Percentiles rank a stretch among this genome's conserved stretches.
These are phyloP conservation scores for Stenodera caucasica DNA, from an alignment of 2,888 invertebrate genomes.

Conservation along the genomic window DNA sequence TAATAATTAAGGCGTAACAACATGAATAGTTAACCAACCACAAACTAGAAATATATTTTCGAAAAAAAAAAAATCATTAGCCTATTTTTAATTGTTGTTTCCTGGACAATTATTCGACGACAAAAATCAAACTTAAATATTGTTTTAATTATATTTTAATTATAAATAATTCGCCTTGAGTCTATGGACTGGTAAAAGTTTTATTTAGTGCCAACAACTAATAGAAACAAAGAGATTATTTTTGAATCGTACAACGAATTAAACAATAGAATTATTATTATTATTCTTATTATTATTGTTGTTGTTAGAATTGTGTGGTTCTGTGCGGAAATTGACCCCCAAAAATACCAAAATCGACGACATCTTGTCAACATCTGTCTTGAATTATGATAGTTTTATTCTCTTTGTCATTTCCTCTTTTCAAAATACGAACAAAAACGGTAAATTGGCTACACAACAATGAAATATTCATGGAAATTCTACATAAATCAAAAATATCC, in stretches of 20 bases:
- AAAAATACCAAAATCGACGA: not conserved
- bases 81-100: not conserved
- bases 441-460: not conserved
- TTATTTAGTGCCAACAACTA: not conserved
- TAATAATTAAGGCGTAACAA: constrained; percentile 3
- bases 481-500: too few relatives aligned
- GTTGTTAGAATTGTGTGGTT: too few relatives aligned
- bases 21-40: not conserved
- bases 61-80: not conserved
- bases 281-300: too few relatives aligned
- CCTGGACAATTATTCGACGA: not conserved
- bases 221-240: not conserved
- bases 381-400: not conserved
- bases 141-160: not conserved
- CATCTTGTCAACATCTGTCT: not conserved
- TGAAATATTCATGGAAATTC: constrained; percentile 4
- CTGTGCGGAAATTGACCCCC: not conserved
- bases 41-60: not conserved
- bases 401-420: not conserved
- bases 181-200: not conserved
- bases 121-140: too few relatives aligned
- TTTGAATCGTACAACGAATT: not conserved
- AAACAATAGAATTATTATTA: not conserved
- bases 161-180: not conserved
- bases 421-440: not conserved